Base-by-base conservation (phyloP, 1,140 invertebrate species). In the Drosophila triauraria region DNA sequence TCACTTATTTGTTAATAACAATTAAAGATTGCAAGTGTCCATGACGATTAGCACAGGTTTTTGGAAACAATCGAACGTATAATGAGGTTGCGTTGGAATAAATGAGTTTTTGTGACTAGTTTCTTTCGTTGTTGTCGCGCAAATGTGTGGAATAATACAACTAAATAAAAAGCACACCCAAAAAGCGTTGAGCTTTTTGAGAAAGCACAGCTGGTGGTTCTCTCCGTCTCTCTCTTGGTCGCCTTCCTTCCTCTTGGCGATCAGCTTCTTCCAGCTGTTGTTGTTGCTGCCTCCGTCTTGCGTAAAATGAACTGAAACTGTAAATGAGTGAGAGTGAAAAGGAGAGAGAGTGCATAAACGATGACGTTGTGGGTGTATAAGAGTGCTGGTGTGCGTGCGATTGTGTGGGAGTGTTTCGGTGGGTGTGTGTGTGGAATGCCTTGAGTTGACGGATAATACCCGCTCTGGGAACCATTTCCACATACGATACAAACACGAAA, bases 101-200 rank as follows among this genome's bases (percentile, higher is more conserved):
- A 38, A 40, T 67, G 48, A 20, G 44, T 59, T 62, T 71, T 59
- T 48, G 47, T 59, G 71, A 72, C 78, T 85, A 80, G 76, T 81
- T 80, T 75, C 60, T 76, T 61, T 65, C 63, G 43, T 44, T 60
- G 57, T 67, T 78, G 76, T 80, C 76, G 83, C 79, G 60, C 48
- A 69, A 69, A 82, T 77, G 76, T 68, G 58, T 78, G 61, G 42
- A 88, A 54, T 54, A 83, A 84, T 47, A 68, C 72, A 83, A 86
- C 62, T 82, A 57, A 82, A 72, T 69, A 30, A 51, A 77, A 60
- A 69, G 43, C 76, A 61, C 67, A 68, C 40, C 43, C 43, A 47
- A 77, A 64, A 63, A 44, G 46, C 32, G 47, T 9, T 60, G 50
- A 87, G 77, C 84, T 87, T 59, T 59, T 40, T 35, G 51, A 23